Conservation (phyloP, 2,113 vertebrate genomes). For the Spea bombifrons region DNA sequence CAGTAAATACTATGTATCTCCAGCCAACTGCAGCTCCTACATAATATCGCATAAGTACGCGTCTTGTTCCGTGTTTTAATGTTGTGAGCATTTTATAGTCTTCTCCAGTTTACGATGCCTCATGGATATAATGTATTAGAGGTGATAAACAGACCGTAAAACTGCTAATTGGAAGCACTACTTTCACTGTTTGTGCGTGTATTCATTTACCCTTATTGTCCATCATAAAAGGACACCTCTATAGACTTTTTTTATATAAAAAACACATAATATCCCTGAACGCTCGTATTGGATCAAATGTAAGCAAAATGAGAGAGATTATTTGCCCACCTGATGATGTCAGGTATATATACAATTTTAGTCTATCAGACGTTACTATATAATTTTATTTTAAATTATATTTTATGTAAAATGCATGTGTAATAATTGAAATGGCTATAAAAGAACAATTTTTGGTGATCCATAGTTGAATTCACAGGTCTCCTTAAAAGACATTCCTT, state of each 20-base stretch:
- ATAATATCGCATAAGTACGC: constrained; percentile 2
- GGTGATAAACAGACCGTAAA: constrained; percentile 4
- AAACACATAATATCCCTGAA: neutral
- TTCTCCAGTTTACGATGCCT: constrained; percentile 11
- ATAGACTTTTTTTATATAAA: constrained; percentile 19
- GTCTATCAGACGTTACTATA: too few relatives aligned
- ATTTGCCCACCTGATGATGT: too few relatives aligned
- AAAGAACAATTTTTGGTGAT: too few relatives aligned
- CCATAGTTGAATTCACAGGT: too few relatives aligned
- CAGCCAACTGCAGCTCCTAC: neutral
- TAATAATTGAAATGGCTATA: too few relatives aligned
- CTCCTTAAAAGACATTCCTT: too few relatives aligned
- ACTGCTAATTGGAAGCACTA: constrained; percentile 2
- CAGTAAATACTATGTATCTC: constrained; percentile 9
- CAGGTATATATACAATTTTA: too few relatives aligned
- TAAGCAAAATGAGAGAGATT: too few relatives aligned
- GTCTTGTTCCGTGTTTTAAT: neutral
- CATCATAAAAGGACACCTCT: neutral
- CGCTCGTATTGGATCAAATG: too few relatives aligned
- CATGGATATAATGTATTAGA: neutral
- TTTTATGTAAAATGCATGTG: too few relatives aligned
- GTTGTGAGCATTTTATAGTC: neutral
- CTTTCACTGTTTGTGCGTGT: constrained; percentile 10
- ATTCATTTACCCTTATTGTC: constrained; percentile 3
- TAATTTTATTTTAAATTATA: too few relatives aligned